Evolutionary conservation across 2,797 vertebrate species (phyloP).

Genomic region (Sitta carolinensis): DNA sequence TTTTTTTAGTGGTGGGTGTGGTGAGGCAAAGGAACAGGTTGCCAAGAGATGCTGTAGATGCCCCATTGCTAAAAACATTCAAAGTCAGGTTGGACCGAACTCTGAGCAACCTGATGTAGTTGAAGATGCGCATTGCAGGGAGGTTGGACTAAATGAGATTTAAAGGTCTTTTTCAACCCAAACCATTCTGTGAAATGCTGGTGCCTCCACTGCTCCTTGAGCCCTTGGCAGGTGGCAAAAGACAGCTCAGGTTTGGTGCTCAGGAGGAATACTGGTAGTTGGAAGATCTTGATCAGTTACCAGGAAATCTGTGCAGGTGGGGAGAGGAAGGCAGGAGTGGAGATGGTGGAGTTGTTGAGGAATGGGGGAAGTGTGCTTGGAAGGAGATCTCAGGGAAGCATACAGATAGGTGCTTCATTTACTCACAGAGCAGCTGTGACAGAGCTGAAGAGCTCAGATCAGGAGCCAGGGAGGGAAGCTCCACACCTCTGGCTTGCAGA

Average conservation of each 20-base stretch:
- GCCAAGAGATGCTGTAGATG: background rate
- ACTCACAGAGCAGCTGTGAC: background rate
- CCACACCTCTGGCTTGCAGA: background rate
- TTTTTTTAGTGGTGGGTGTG: fast-evolving
- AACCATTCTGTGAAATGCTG: background rate
- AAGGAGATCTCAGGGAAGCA: background rate
- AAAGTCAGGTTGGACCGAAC: background rate
- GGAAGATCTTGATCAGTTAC: background rate
- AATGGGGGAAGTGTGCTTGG: background rate
- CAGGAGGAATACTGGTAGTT: background rate
- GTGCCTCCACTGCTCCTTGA: background rate
- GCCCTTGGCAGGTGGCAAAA: background rate
- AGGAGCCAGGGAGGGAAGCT: background rate
- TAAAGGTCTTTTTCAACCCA: background rate
- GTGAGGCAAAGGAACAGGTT: background rate
- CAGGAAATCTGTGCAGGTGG: background rate
- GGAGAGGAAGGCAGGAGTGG: background rate
- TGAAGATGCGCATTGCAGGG: background rate
- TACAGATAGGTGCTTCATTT: background rate
- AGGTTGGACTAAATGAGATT: background rate
- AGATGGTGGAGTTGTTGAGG: background rate
- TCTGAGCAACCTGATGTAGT: background rate
- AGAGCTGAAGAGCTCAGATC: background rate
- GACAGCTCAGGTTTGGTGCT: background rate
- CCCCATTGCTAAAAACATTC: background rate